A percentile compares a stretch with the other conserved stretches of the same genome.
Conservation (phyloP, 2,113 vertebrate genomes). For the Hemibates koningsi region DNA sequence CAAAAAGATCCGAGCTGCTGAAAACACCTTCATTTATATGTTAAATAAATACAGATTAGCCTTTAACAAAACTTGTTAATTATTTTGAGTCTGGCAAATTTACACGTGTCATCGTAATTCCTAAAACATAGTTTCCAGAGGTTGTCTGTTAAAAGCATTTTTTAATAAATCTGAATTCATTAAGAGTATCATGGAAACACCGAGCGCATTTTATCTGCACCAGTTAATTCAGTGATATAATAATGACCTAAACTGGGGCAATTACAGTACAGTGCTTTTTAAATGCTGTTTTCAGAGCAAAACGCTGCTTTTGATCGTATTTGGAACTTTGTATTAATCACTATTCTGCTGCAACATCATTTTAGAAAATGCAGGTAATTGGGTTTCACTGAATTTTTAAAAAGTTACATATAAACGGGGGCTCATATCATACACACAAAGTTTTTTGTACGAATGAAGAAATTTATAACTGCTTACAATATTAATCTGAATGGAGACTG, state of each 20-base stretch:
- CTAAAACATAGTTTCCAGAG: neutral
- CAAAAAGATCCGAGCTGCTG: neutral
- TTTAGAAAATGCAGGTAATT: neutral
- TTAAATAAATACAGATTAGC: neutral
- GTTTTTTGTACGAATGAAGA: neutral
- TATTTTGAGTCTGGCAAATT: neutral
- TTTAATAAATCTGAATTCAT: neutral
- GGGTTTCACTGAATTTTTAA: neutral
- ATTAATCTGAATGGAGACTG: slow-evolving; percentile 7
- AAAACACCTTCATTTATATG: neutral
- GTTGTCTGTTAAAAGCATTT: neutral
- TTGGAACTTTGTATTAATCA: neutral
- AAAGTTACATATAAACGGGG: neutral
- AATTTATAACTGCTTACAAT: slow-evolving; percentile 8
- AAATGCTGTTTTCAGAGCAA: neutral
- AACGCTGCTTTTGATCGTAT: neutral
- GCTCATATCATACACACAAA: neutral
- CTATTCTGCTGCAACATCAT: neutral
- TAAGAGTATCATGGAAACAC: neutral
- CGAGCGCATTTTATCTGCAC: neutral
- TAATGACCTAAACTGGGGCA: neutral
- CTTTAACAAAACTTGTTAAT: neutral
- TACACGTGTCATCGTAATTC: neutral
- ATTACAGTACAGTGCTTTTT: neutral
- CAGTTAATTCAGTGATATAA: neutral